Evolutionary conservation across 92 coral and sea anemone genomes (phyloP).

Genomic region (Scolanthus callimorphus): DNA sequence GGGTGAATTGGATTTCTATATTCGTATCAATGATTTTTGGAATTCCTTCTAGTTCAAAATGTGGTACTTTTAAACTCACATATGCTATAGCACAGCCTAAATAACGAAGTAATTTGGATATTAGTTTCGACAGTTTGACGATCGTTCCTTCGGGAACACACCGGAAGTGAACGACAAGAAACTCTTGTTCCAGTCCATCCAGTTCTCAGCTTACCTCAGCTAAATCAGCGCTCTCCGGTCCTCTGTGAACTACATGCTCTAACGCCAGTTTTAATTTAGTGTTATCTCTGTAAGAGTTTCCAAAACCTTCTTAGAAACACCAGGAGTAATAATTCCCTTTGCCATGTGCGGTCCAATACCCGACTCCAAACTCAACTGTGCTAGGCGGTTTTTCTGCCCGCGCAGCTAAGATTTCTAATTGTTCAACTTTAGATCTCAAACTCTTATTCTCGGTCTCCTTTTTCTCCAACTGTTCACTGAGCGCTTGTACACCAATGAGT

Average conservation of each 20-base stretch:
- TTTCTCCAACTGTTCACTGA: constrained; percentile 60
- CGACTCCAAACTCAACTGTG: constrained; percentile 50
- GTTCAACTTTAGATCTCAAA: constrained; percentile 35
- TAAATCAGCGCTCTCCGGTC: constrained; percentile 51
- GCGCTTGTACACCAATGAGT: constrained; percentile 80
- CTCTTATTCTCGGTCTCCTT: constrained; percentile 39
- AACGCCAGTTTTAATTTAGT: constrained; percentile 71
- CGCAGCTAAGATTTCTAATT: constrained; percentile 62
- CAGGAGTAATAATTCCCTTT: constrained; percentile 64
- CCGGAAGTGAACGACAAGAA: not conserved
- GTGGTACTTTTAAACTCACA: too few relatives aligned
- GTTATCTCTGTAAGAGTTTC: constrained; percentile 80
- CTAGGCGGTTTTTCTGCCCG: constrained; percentile 86
- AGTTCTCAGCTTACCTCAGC: constrained; percentile 86
- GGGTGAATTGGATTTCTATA: too few relatives aligned
- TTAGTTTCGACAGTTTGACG: too few relatives aligned
- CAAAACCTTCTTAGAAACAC: constrained; percentile 76
- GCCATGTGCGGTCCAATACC: constrained; percentile 24
- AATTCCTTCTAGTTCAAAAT: too few relatives aligned
- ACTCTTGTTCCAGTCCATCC: too few relatives aligned
- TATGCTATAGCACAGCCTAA: too few relatives aligned
- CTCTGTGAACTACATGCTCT: constrained; percentile 54
- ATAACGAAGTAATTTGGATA: too few relatives aligned
- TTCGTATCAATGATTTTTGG: too few relatives aligned
- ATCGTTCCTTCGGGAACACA: too few relatives aligned